A percentile compares a stretch with the other conserved stretches of the same genome.
phyloP scores from a whole-genome alignment of 2,888 invertebrate genomes.

The Cerastoderma edule region DNA sequence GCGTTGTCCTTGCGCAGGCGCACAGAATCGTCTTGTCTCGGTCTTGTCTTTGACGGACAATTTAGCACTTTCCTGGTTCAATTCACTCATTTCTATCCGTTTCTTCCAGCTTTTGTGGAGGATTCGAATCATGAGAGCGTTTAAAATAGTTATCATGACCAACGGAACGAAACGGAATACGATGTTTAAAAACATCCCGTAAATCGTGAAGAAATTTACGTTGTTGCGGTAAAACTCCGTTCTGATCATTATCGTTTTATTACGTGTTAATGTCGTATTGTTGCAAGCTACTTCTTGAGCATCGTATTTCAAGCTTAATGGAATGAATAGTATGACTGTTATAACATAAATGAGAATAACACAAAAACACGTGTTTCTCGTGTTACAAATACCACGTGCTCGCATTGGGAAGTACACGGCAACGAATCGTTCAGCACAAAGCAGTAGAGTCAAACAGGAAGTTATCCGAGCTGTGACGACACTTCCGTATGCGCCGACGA shows the following conservation, averaged over 20 bases:
- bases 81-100: constrained; percentile 52
- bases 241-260: constrained; percentile 53
- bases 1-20: constrained; percentile 53
- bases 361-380: constrained; percentile 65
- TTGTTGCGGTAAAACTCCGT: constrained; percentile 70
- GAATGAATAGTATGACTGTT: constrained; percentile 73
- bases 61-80: constrained; percentile 15
- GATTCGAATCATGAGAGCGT: constrained; percentile 67
- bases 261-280: constrained; percentile 52
- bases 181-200: constrained; percentile 72
- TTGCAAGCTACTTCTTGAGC: constrained; percentile 37
- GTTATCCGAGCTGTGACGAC: constrained; percentile 76
- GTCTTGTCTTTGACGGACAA: constrained; percentile 2
- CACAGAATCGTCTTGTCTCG: too few relatives aligned
- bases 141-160: constrained; percentile 67
- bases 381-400: constrained; percentile 72
- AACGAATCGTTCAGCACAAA: constrained; percentile 74
- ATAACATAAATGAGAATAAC: constrained; percentile 67
- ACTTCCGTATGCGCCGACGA: constrained; percentile 74
- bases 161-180: constrained; percentile 74
- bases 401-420: constrained; percentile 78
- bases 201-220: constrained; percentile 64
- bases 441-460: constrained; percentile 71
- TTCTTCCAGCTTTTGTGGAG: constrained; percentile 67
- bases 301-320: constrained; percentile 72